phyloP scores from a whole-genome alignment of 2,888 invertebrate species.

The Dolichopus griseipennis region DNA sequence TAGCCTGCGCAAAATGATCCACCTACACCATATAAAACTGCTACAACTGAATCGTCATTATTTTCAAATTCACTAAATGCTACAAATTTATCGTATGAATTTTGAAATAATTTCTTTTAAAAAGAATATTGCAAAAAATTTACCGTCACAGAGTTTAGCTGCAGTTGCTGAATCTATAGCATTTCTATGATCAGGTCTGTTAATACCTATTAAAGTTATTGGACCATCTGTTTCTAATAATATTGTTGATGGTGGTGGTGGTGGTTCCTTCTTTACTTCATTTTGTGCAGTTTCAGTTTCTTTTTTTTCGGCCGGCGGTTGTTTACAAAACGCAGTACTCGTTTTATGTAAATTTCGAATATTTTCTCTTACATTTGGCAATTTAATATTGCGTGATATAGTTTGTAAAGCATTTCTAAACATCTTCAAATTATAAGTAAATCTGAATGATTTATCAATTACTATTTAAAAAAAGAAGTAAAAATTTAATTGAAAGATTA shows the following conservation, averaged over 20 bases:
- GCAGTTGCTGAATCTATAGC: conserved; percentile 67
- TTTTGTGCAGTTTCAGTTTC: neutral
- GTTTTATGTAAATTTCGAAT: neutral
- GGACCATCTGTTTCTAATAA: conserved; percentile 53
- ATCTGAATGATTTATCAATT: no score
- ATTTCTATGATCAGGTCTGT: conserved; percentile 74
- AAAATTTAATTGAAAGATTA: no score
- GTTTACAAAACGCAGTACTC: neutral
- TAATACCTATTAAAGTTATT: conserved; percentile 76
- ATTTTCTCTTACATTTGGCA: neutral
- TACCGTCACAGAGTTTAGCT: conserved; percentile 52
- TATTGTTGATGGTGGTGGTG: conserved; percentile 24
- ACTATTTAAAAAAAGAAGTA: no score
- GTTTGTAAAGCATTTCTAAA: neutral
- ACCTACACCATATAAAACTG: conserved; percentile 81
- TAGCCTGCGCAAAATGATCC: conserved; percentile 91
- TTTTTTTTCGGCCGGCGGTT: neutral
- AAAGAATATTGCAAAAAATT: no score
- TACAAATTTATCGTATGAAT: neutral
- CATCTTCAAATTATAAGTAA: neutral
- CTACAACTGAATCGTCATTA: conserved; percentile 59
- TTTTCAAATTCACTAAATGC: conserved; percentile 68
- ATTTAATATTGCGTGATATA: neutral
- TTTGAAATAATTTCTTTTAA: no score
- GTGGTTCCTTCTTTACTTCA: neutral